A percentile compares a stretch with the other conserved stretches of the same genome.
Evolutionary conservation across 1,140 invertebrate genomes (phyloP).

Genomic region (Drosophila erecta): DNA sequence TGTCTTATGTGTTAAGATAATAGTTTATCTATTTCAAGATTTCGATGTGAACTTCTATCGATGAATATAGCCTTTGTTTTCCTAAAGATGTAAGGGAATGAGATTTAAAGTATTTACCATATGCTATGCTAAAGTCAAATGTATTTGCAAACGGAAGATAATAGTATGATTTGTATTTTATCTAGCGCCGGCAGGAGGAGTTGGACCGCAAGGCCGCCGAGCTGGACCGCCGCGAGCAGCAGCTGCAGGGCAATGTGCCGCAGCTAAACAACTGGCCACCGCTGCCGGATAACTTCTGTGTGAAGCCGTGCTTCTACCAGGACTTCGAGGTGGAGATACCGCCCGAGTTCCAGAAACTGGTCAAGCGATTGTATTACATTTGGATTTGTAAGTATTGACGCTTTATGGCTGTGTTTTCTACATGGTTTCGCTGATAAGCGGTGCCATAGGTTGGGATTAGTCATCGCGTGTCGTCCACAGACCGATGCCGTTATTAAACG

Average conservation of each 20-base stretch:
- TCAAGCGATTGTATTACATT: constrained; percentile 96
- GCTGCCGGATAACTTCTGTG: constrained; percentile 94
- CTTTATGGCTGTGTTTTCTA: constrained; percentile 14
- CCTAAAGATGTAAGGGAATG: no score
- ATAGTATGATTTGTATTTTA: background rate
- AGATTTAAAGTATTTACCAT: no score
- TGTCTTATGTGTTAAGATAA: no score
- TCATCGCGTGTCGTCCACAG: constrained; percentile 30
- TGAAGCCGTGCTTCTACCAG: constrained; percentile 99
- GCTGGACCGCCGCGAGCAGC: constrained; percentile 94
- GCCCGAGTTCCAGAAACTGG: constrained; percentile 97
- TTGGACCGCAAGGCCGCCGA: constrained; percentile 94
- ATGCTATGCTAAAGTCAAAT: no score
- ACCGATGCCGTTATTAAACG: constrained; percentile 20
- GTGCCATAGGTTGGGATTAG: constrained; percentile 23
- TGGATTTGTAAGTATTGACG: constrained; percentile 95
- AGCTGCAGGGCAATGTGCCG: constrained; percentile 89
- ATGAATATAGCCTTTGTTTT: no score
- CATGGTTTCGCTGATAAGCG: constrained; percentile 31
- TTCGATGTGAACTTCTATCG: no score
- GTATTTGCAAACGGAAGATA: background rate
- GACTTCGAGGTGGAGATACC: constrained; percentile 99
- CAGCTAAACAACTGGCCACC: constrained; percentile 99
- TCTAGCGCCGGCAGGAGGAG: constrained; percentile 92
- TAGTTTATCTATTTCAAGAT: no score